phyloP scores from a whole-genome alignment of 2,888 invertebrate species.

The Apeira syringaria region DNA sequence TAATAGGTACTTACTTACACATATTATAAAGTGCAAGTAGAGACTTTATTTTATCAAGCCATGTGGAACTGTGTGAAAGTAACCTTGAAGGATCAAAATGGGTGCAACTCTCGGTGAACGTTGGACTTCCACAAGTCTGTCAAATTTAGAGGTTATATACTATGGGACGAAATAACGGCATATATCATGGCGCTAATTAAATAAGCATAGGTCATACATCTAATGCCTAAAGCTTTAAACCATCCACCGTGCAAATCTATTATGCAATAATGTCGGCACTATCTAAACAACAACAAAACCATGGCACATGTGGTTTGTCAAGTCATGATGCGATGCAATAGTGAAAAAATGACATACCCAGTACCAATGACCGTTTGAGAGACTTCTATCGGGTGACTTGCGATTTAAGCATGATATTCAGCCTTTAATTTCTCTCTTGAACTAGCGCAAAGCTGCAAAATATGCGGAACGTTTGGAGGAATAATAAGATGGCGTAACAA shows the following conservation, averaged over 20 bases:
- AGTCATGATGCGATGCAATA: conserved; percentile 72
- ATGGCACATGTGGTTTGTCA: conserved; percentile 78
- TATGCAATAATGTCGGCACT: conserved; percentile 59
- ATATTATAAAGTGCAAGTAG: too few species aligned
- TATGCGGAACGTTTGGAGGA: conserved; percentile 78
- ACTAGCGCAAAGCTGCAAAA: conserved; percentile 68
- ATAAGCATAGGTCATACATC: conserved; percentile 39
- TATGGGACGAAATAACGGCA: conserved; percentile 35
- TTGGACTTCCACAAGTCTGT: conserved; percentile 68
- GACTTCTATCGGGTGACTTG: conserved; percentile 61
- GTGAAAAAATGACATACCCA: conserved; percentile 75
- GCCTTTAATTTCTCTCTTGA: conserved; percentile 58
- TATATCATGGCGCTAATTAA: conserved; percentile 37
- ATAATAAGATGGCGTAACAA: conserved; percentile 83
- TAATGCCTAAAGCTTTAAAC: conserved; percentile 40
- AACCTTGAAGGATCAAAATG: conserved; percentile 61
- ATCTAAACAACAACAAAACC: conserved; percentile 74
- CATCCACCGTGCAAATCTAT: conserved; percentile 58
- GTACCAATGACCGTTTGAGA: conserved; percentile 58
- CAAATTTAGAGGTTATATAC: conserved; percentile 79
- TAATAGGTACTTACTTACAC: too few species aligned
- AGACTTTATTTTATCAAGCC: too few species aligned
- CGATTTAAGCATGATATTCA: conserved; percentile 66
- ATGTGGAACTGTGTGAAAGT: conserved; percentile 36
- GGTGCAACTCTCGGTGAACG: conserved; percentile 65